A percentile compares a stretch with the other conserved stretches of the same genome.
Evolutionary conservation across 2,888 invertebrate genomes (phyloP).

Genomic region (Orthonychiurus folsomi): DNA sequence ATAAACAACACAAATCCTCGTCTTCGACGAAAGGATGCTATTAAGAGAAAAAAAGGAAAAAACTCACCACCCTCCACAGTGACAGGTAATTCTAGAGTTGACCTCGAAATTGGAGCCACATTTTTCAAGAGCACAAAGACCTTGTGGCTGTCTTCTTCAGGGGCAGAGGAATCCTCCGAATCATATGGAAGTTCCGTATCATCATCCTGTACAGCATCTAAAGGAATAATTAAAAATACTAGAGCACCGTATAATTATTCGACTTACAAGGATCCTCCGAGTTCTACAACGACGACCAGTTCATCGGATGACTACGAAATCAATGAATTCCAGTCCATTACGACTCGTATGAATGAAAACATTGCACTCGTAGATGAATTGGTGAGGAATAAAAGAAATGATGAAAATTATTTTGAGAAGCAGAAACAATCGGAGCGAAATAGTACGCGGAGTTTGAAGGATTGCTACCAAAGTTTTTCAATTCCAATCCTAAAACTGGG

Average conservation of each 20-base stretch:
- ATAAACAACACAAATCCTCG: slow-evolving; percentile 7
- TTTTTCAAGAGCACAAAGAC: background rate
- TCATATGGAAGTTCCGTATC: background rate
- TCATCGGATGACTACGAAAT: background rate
- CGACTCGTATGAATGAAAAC: background rate
- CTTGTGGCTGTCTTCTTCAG: background rate
- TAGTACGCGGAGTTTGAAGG: background rate
- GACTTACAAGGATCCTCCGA: too few relatives aligned
- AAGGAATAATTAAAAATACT: background rate
- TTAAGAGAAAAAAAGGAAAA: slow-evolving; percentile 22
- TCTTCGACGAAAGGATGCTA: slow-evolving; percentile 33
- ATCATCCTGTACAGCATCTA: background rate
- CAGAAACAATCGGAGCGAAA: background rate
- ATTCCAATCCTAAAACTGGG: background rate
- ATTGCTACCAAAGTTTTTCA: slow-evolving; percentile 12
- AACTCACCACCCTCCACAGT: background rate
- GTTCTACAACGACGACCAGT: background rate
- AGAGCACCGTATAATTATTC: too few relatives aligned
- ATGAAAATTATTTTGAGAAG: background rate
- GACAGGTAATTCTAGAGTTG: background rate
- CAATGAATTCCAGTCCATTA: background rate
- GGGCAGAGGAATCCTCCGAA: background rate
- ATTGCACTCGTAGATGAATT: background rate
- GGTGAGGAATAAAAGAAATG: background rate
- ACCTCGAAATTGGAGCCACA: background rate